Evolutionary conservation across 64 coral and sea anemone species (phyloP), one percentile per base, ranked within the genome.

Genomic region (Dendrophyllia cribrosa): DNA sequence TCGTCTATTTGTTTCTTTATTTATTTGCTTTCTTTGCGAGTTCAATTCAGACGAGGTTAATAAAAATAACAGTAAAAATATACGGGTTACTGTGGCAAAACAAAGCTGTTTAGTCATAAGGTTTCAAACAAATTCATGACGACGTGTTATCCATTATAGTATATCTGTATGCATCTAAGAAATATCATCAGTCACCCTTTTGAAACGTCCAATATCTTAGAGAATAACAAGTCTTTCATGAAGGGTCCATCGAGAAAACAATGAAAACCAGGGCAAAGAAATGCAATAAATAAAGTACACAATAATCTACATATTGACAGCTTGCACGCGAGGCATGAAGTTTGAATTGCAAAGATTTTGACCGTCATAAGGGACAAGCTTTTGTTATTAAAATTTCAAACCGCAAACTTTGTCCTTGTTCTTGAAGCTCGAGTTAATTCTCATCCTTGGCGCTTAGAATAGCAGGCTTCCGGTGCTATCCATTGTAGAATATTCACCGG

Each of bases 381-480:
- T 67, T 84, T 84, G 80, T 84, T 9, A 84, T 84, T 68, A 47
- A 84, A 84, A 84, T 84, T 22, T 68, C 62, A 14, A 22, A 68
- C 61, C 63, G 10, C 55, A 78, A 15, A 10, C 20, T 83, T 55
- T 50, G 59, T 16, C 79, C 15, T 11, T 47, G 14, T 15, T 7
- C 9, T 65, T n/a, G 62, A 25, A 69, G 34, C 45, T 50, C 4
- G 46, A 13, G 6, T 49, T 75, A 14, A 84, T 62, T 67, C 46
- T 22, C 9, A 67, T 46, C 61, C 43, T 84, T 10, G 2, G 8
- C 43, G 64, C 58, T 82, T 34, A 72, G 70, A 72, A 23, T 8
- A 11, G 61, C 34, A 20, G n/a, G 45, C 8, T 84, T 84, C 80
- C 61, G 80, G 43, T 47, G 20, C 43, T 22, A 5, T 1, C 80